Evolutionary conservation across 2,888 invertebrate species (phyloP), one percentile per base, ranked within the genome.

Genomic region (Eupsilia transversa): DNA sequence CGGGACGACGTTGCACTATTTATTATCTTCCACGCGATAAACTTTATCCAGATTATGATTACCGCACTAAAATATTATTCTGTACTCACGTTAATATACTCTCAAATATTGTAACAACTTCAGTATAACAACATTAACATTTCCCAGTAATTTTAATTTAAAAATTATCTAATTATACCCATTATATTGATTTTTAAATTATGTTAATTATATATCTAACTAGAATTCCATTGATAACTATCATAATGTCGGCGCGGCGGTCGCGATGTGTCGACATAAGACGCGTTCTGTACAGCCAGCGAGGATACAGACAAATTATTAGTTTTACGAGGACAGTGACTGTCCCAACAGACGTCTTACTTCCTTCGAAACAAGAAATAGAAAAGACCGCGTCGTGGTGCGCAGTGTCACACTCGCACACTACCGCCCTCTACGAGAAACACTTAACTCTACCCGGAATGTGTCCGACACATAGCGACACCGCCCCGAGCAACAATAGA

Each of bases 91-190:
- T 92, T 94, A 94, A 96, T 96, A 96, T 96, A 96, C 96, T 96
- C 96, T 96, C 96, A 96, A 95, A 96, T 96, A 96, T 95, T 96
- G 95, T 96, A 96, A 96, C 96, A 96, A 96, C 94, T 95, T 96
- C 94, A 92, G 94, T 95, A 96, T 96, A 96, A 96, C 96, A 96
- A 96, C 96, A 90, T 95, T 95, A 96, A 96, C 96, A 96, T 94
- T 96, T 93, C 82, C 92, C 93, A 94, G 94, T 94, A 90, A 89
- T 91, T 92, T 84, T 84, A 86, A 72, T 87, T 93, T 92, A 91
- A 91, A 93, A 94, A 94, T 94, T 94, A 95, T 93, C 94, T 95
- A 95, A 93, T 94, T 91, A 91, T 94, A 94, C 91, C 91, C 93
- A 91, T 92, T 89, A 92, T 91, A 93, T 91, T 92, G 93, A 76